A percentile compares a stretch with the other conserved stretches of the same genome.
Conservation (phyloP, 2,888 invertebrate genomes). For the Ephialtes manifestator region DNA sequence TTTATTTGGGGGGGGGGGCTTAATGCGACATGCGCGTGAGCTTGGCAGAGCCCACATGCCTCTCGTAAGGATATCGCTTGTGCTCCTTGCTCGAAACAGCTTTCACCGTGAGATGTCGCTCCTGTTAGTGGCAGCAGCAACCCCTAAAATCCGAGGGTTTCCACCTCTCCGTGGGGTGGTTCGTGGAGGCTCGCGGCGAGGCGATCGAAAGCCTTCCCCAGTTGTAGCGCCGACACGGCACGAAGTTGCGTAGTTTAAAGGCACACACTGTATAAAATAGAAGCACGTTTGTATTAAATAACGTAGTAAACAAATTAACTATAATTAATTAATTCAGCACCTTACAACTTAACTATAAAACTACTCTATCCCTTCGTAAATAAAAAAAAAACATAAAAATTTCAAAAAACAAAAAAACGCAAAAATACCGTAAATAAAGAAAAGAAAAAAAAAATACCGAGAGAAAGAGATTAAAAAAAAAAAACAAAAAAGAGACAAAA, state of each 20-base stretch:
- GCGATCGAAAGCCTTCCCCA: conserved; percentile 78
- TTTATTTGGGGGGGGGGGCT: not conserved
- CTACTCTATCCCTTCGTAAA: conserved; percentile 18
- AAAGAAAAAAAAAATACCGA: conserved; percentile 51
- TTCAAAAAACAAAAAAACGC: not conserved
- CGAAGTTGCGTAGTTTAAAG: conserved; percentile 84
- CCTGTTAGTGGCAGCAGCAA: conserved; percentile 12
- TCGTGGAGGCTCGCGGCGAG: conserved; percentile 72
- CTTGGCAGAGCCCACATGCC: not conserved
- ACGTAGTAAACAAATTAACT: conserved; percentile 70
- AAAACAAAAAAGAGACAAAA: conserved; percentile 63
- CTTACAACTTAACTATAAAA: conserved; percentile 50
- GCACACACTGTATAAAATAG: conserved; percentile 84
- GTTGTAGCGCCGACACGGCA: conserved; percentile 85
- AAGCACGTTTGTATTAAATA: conserved; percentile 81
- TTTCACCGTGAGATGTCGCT: conserved; percentile 67
- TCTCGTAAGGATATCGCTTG: not conserved
- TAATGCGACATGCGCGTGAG: not conserved
- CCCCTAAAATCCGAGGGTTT: conserved; percentile 59
- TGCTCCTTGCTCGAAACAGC: conserved; percentile 46
- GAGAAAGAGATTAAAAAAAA: conserved; percentile 51
- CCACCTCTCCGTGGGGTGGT: conserved; percentile 64
- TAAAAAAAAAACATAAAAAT: conserved; percentile 26
- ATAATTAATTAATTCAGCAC: conserved; percentile 67
- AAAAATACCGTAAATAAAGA: conserved; percentile 41